phyloP scores from a whole-genome alignment of 1,140 invertebrate genomes.

The Cydia fagiglandana region DNA sequence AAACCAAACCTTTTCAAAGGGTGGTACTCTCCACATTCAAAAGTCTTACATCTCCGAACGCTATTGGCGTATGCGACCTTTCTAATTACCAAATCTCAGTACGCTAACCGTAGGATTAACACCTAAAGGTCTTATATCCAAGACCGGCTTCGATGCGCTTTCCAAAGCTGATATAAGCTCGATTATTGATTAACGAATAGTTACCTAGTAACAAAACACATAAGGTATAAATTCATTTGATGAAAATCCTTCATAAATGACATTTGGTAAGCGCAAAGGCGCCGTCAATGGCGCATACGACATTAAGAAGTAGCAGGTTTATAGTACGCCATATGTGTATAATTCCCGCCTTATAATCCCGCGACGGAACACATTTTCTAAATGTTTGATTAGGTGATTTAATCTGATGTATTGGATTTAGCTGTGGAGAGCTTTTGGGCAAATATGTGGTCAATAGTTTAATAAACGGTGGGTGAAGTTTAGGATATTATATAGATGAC shows the following conservation, averaged over 20 bases:
- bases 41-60: neutral
- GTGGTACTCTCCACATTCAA: neutral
- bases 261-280: neutral
- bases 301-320: conserved; percentile 24
- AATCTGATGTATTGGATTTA: conserved; percentile 39
- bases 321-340: conserved; percentile 64
- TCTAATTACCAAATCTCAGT: neutral
- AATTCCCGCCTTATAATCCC: conserved; percentile 69
- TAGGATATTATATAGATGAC: no score
- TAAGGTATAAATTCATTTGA: neutral
- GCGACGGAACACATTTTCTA: conserved; percentile 67
- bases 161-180: neutral
- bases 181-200: no score
- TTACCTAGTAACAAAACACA: no score
- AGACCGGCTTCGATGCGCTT: neutral
- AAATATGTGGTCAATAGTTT: conserved; percentile 11
- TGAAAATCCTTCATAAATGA: neutral
- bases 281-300: neutral
- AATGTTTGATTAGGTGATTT: conserved; percentile 60
- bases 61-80: neutral
- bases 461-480: neutral
- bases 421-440: neutral
- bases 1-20: conserved; percentile 10
- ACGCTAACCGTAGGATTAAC: neutral
- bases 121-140: neutral